Evolutionary conservation across 2,113 vertebrate species (phyloP).

Genomic region (Bubalus kerabau): DNA sequence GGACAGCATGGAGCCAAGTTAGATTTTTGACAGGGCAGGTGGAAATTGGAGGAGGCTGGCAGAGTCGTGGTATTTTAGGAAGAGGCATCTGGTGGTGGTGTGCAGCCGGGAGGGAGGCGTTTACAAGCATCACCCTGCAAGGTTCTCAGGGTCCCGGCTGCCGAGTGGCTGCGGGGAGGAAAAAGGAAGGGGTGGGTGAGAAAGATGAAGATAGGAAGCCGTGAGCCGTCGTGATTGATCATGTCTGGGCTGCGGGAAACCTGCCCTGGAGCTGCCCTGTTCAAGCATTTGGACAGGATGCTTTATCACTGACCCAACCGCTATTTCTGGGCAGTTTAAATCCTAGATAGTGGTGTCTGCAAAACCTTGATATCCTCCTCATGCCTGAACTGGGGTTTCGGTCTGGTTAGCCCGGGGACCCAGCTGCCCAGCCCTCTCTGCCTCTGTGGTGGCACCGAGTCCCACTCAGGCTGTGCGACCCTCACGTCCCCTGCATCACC

Average conservation of each 20-base stretch:
- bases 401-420: not conserved
- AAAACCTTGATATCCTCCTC: not conserved
- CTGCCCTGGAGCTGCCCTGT: not conserved
- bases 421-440: not conserved
- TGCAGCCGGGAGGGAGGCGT: not conserved
- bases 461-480: not conserved
- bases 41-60: slow-evolving; percentile 61
- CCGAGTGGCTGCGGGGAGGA: not conserved
- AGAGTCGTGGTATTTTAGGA: slow-evolving; percentile 48
- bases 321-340: slow-evolving; percentile 5
- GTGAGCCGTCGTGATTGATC: not conserved
- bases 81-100: not conserved
- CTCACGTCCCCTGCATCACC: fast-evolving
- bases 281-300: not conserved
- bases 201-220: not conserved
- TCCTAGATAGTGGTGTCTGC: not conserved
- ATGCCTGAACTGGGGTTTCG: not conserved
- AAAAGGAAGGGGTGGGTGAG: not conserved
- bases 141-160: not conserved
- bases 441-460: not conserved
- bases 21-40: slow-evolving; percentile 53
- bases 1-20: slow-evolving; percentile 44
- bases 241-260: not conserved
- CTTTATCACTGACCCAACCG: not conserved
- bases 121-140: too few species aligned